Base-by-base conservation (phyloP, 2,113 vertebrate genomes). In the Micronycteris hirsuta region DNA sequence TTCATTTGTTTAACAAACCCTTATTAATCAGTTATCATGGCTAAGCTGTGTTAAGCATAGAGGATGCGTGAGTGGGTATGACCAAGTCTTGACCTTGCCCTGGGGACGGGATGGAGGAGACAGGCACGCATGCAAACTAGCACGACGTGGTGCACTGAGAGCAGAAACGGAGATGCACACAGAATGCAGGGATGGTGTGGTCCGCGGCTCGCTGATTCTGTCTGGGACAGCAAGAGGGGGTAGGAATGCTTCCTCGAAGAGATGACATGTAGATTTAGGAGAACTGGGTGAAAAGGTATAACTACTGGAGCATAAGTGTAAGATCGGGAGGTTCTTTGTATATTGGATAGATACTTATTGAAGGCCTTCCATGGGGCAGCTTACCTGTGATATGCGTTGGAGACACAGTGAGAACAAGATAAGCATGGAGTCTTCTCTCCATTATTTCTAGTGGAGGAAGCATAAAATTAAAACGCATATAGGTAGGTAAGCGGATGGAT, bases 71-170 rank as follows among this genome's bases (percentile, higher is more conserved):
- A 41, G 4, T 22, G 3, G 4, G 58, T 20, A 8, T 3, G 65
- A 38, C 17, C 47, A 47, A 70, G 13, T 3, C 8, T 49, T 45
- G 58, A 15, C 31, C 82, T 7, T 11, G 15, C 22, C 71, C 61
- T 38, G 24, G 56, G n/a, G 7, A 68, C 15, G 19, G 36, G 63
- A 33, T 26, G 43, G 13, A 86, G 31, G 38, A 45, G 17, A 22
- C 14, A 54, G 33, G 11, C 14, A 3, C 10, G 31, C 16, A 5
- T 38, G 13, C 22, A 61, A 19, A 43, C 17, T 65, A 80, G 14
- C 17, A 28, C 11, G 20, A 2, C 0, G 0, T 0, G 19, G 31
- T 14, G 24, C 26, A 0, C 61, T 24, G 2, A 24, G 68, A 28
- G 7, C 52, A 3, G 36, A 77, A 71, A 3, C 14, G 22, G 24